These are phyloP conservation scores for Fukomys damarensis DNA, from an alignment of 2,113 vertebrate genomes.

Conservation along the genomic window DNA sequence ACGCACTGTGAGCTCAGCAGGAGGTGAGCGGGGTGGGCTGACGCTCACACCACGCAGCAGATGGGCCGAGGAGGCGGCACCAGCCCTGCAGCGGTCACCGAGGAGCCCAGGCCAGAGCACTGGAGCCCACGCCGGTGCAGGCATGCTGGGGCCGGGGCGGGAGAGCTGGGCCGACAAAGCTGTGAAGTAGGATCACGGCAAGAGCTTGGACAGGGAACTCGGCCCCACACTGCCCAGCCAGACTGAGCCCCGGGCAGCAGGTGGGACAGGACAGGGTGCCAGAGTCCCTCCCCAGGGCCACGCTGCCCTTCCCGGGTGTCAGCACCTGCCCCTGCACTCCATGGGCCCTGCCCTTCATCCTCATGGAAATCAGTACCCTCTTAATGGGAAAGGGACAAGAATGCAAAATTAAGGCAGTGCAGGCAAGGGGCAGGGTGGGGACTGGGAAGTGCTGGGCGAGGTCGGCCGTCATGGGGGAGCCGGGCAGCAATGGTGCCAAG, in stretches of 20 bases:
- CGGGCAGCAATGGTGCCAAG: not conserved
- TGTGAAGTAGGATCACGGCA: not conserved
- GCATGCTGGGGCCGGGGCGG: not conserved
- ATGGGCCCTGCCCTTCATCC: conserved; percentile 33
- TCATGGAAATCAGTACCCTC: conserved; percentile 66
- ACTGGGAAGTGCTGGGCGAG: not conserved
- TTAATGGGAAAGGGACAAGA: conserved; percentile 45
- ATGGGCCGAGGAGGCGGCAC: not conserved
- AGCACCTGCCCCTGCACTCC: conserved; percentile 48
- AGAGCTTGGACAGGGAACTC: not conserved
- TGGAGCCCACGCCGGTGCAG: not conserved
- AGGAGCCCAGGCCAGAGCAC: not conserved
- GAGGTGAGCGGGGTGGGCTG: not conserved
- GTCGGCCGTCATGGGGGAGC: accelerated
- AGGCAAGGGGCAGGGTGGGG: not conserved
- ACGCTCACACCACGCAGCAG: not conserved
- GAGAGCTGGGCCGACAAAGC: no score
- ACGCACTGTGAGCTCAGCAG: not conserved
- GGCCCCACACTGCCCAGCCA: not conserved
- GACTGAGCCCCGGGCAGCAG: not conserved
- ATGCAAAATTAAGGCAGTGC: not conserved
- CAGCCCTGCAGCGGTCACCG: not conserved
- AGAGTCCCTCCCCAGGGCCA: not conserved
- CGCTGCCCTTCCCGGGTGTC: not conserved
- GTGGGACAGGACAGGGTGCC: not conserved